Evolutionary conservation across 2,888 invertebrate genomes (phyloP), one percentile per base, ranked within the genome.

Genomic region (Incurvaria masculella): DNA sequence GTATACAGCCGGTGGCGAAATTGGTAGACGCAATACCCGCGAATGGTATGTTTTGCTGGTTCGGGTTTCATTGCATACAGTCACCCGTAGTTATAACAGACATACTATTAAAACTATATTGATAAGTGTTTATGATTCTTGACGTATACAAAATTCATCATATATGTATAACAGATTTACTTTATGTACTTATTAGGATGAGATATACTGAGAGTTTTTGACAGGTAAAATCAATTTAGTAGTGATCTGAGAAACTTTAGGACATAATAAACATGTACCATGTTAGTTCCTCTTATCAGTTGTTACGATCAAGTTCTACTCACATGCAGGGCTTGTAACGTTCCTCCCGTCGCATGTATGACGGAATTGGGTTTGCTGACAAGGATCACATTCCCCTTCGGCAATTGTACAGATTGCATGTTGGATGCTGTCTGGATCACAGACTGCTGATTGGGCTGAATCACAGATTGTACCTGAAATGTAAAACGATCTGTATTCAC

Each of bases 381-480:
- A 68, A 93, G 86, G 69, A 94, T 91, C 57, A 94, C 91, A 81
- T 91, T 91, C 63, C 88, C 89, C 81, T 94, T 94, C 57, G 90
- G 85, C 68, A 94, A 81, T 67, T 87, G 84, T 65, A 91, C 85
- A 59, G 90, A 87, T 66, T 89, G 89, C 59, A 90, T 83, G 67
- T 90, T 91, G 47, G 91, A 87, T 55, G 94, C 92, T 53, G 93
- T 92, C 79, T 97, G 96, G 70, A 97, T 96, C 47, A 96, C 96
- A 56, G 94, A 95, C 68, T 94, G 94, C 69, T 94, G 94, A 72
- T 94, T 94, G 55, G 94, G 90, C 79, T 97, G 96, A 70, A 96
- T 96, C 55, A 96, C 96, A 60, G 95, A 94, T 74, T 96, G 95
- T 55, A 93, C 93, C 89, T 94, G 80, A 48, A n/a, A n/a, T n/a